phyloP scores from a whole-genome alignment of 2,113 vertebrate genomes.

The Rhombomys opimus region DNA sequence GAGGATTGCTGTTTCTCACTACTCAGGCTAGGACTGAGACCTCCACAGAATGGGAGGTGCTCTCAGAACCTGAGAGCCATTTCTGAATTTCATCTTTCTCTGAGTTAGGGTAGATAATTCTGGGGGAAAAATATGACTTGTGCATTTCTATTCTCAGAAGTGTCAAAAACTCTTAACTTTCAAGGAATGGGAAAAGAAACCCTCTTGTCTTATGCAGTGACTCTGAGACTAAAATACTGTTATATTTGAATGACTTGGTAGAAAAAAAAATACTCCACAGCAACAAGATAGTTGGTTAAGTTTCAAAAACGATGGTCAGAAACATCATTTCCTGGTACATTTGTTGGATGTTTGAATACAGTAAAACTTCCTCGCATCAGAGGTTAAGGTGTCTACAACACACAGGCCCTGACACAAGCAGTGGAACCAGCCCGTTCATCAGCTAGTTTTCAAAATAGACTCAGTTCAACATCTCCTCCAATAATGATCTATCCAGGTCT shows the following conservation, averaged over 20 bases:
- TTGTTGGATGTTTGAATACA: slow-evolving; percentile 23
- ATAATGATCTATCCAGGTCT: not conserved
- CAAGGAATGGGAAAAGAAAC: not conserved
- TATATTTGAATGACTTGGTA: not conserved
- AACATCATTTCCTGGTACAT: not conserved
- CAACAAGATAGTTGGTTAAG: not conserved
- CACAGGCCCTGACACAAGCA: not conserved
- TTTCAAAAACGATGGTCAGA: slow-evolving; percentile 6
- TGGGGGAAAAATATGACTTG: not conserved
- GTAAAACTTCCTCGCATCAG: not conserved
- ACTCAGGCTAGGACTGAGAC: not conserved
- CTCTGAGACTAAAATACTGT: not conserved
- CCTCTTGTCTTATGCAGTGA: not conserved
- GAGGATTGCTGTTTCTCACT: not conserved
- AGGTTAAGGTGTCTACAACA: not conserved
- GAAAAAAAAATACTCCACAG: not conserved
- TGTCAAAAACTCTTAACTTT: not conserved
- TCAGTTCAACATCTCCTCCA: not conserved
- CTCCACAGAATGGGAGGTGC: not conserved
- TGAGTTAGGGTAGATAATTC: not conserved
- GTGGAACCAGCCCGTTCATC: not conserved
- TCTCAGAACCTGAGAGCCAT: not conserved
- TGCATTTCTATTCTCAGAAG: not conserved
- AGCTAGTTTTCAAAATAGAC: slow-evolving; percentile 4
- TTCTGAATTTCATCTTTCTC: slow-evolving; percentile 22